These are phyloP conservation scores for Rhabdophis nuchalis DNA, from an alignment of 2,797 vertebrate genomes.

Conservation along the genomic window DNA sequence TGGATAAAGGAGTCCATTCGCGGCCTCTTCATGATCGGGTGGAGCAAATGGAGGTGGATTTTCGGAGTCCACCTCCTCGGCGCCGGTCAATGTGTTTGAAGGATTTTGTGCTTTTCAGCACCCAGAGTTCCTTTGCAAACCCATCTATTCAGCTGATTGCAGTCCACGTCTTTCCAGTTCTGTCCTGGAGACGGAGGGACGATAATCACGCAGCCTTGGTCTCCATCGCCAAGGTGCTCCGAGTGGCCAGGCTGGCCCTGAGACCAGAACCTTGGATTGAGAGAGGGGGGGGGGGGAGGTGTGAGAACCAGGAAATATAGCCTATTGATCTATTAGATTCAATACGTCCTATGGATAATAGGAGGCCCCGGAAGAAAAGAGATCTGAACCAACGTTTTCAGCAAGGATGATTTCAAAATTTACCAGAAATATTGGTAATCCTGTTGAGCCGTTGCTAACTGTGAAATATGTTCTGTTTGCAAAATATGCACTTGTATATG, in stretches of 20 bases:
- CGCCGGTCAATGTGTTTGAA: no score
- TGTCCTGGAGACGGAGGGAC: not conserved
- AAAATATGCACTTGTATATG: no score
- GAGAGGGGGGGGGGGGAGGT: no score
- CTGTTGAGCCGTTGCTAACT: no score
- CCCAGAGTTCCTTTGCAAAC: not conserved
- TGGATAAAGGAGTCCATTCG: not conserved
- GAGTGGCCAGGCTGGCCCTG: not conserved
- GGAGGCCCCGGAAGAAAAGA: no score
- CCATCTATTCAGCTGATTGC: not conserved
- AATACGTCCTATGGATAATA: no score
- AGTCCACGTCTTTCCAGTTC: not conserved
- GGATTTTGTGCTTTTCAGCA: not conserved
- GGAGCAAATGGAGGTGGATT: not conserved
- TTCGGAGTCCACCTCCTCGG: not conserved
- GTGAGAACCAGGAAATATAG: no score
- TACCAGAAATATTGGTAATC: no score
- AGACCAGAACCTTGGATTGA: not conserved
- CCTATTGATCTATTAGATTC: no score
- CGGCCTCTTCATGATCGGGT: not conserved
- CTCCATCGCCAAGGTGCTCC: rapidly evolving
- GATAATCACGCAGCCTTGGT: not conserved
- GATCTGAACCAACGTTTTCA: no score
- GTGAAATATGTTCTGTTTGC: no score
- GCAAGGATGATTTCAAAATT: no score